Percentiles rank a stretch among this genome's conserved stretches.
Evolutionary conservation across 2,888 invertebrate species (phyloP).

Genomic region (Sarcophaga subvicina): DNA sequence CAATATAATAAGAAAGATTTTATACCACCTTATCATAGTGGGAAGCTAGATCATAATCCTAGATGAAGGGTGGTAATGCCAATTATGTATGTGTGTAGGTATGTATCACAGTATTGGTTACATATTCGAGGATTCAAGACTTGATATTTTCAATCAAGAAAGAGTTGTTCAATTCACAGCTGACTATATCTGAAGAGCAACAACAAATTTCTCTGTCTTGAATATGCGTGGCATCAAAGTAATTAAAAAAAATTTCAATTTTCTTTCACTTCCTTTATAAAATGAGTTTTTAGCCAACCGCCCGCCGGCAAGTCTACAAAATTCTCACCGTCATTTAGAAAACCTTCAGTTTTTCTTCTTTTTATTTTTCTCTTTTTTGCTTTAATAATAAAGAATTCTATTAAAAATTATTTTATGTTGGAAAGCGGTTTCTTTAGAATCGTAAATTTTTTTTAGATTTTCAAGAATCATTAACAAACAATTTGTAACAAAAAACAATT

Average conservation of each 20-base stretch:
- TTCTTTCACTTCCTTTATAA: neutral
- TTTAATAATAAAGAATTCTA: neutral
- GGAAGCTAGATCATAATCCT: no score
- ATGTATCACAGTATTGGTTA: no score
- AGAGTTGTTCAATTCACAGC: no score
- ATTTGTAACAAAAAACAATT: constrained; percentile 39
- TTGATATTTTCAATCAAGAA: no score
- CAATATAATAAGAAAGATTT: no score
- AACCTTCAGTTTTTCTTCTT: neutral
- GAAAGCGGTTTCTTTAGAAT: neutral
- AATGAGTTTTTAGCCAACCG: neutral
- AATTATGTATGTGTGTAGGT: no score
- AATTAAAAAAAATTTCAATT: neutral
- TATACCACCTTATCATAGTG: no score
- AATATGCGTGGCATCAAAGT: neutral
- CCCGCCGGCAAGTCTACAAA: constrained; percentile 13
- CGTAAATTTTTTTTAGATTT: neutral
- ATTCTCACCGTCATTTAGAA: constrained; percentile 5
- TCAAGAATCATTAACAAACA: constrained; percentile 52
- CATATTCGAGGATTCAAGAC: no score
- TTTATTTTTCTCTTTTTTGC: no score
- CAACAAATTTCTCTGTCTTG: no score
- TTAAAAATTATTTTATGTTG: neutral
- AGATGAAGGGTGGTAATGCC: no score
- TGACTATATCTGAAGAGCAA: neutral